These are phyloP conservation scores for Thaleichthys pacificus DNA, from an alignment of 2,797 vertebrate genomes.

Conservation along the genomic window DNA sequence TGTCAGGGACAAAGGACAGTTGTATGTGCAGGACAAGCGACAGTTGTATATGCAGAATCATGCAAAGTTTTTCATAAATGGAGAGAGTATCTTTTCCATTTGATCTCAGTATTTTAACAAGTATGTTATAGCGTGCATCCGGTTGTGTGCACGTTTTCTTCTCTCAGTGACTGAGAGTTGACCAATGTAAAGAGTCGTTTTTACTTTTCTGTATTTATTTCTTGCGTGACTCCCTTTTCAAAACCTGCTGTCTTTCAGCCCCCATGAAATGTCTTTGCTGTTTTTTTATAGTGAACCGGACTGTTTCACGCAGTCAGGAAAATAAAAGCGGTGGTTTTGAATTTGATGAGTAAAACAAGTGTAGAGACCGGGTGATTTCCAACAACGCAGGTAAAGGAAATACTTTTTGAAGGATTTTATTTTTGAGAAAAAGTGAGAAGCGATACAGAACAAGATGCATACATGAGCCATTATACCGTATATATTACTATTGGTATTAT, in stretches of 20 bases:
- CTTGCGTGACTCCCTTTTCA: constrained; percentile 16
- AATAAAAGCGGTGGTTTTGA: background rate
- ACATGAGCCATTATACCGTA: constrained; percentile 22
- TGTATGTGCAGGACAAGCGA: constrained; percentile 24
- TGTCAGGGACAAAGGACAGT: constrained; percentile 20
- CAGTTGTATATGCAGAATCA: constrained; percentile 14
- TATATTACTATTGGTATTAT: constrained; percentile 50
- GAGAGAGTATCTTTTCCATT: constrained; percentile 36
- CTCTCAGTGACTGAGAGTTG: constrained; percentile 24
- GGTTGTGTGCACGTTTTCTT: constrained; percentile 17
- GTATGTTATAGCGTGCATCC: constrained; percentile 44
- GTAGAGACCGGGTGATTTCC: background rate
- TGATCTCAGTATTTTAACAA: constrained; percentile 27
- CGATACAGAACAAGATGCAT: constrained; percentile 55
- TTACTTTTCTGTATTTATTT: constrained; percentile 58
- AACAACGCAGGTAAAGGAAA: background rate
- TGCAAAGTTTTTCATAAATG: constrained; percentile 21
- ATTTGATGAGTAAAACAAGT: background rate
- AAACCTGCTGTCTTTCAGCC: constrained; percentile 4
- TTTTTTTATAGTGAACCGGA: background rate
- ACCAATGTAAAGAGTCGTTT: constrained; percentile 14
- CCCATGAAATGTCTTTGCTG: background rate
- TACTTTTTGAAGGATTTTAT: constrained; percentile 14
- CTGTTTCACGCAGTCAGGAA: background rate
- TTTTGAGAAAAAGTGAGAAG: constrained; percentile 46